Base-by-base conservation (phyloP, 23 tunicate species). In the Styela clava region DNA sequence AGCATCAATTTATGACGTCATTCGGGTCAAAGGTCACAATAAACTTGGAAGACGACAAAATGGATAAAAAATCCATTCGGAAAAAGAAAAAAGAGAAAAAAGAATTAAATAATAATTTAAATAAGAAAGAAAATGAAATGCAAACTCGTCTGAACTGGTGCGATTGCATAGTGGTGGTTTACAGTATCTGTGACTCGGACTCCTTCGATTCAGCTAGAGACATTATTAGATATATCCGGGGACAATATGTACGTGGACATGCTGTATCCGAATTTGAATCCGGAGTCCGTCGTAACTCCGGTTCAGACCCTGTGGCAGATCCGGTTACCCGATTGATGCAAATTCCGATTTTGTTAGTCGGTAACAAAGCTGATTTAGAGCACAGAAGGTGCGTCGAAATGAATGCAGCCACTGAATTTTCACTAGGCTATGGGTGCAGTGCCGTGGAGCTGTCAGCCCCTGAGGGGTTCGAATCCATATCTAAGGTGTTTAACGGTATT, bases 131-230 rank as follows among this genome's bases (percentile, higher is more conserved):
- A 67, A 25, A 1, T 52, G 81, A 76, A 52, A 37, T 37, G 65
- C 61, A 76, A 76, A 28, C 27, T 25, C 23, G 81, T 16, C 64
- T 76, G 0, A 37, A 25, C 27, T 76, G 81, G 81, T 26, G 62
- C 21, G 81, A 76, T 26, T 52, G 81, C 16, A 0, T 76, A 1
- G 81, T 76, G 16, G 64, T 76, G 36, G 81, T 76, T 19, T 76
- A 76, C 81, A 76, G 81, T 29, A 76, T 76, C 68, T 76, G 81
- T 76, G 81, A 76, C 1, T 27, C 63, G 52, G 7, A 24, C 9
- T 76, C 81, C 0, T 76, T 37, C 36, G 65, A 76, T 20, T 52
- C 26, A 7, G 64, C 64, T 7, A 23, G 81, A 1, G 81, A 76
- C 65, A 26, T 76, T 0, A 52, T 76, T 32, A 68, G 81, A 20